Conservation (phyloP, 1,140 invertebrate genomes). For the Antheraea pernyi region DNA sequence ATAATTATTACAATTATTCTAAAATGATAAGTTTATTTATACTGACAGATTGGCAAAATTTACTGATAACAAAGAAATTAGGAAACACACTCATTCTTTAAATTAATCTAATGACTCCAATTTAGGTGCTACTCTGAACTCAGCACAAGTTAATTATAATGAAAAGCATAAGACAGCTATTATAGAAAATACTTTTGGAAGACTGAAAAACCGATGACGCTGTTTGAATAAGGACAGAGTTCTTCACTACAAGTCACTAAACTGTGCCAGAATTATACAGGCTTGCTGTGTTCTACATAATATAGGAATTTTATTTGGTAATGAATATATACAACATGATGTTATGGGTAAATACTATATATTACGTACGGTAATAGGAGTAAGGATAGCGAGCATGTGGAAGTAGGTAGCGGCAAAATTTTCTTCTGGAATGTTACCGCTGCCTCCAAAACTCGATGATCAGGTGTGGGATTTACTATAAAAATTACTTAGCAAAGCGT, state of each 20-base stretch:
- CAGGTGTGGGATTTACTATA: too few relatives aligned
- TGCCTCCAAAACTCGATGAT: too few relatives aligned
- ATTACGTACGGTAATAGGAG: too few relatives aligned
- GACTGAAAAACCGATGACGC: slow-evolving; percentile 47
- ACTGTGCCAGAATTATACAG: slow-evolving; percentile 13
- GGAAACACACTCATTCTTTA: too few relatives aligned
- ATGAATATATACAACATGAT: neutral
- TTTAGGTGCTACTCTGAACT: slow-evolving; percentile 22
- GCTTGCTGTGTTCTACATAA: slow-evolving; percentile 16
- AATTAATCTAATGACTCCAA: slow-evolving; percentile 44
- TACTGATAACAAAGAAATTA: too few relatives aligned
- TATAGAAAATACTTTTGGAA: slow-evolving; percentile 57
- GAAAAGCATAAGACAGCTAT: slow-evolving; percentile 28
- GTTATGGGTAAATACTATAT: neutral
- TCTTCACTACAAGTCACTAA: slow-evolving; percentile 25
- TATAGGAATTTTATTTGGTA: slow-evolving; percentile 7
- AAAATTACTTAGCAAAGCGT: too few relatives aligned
- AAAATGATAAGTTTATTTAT: too few relatives aligned
- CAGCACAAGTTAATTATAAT: slow-evolving; percentile 44
- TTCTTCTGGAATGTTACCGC: too few relatives aligned
- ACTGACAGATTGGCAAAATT: too few relatives aligned
- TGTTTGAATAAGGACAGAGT: slow-evolving; percentile 27
- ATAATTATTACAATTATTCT: too few relatives aligned
- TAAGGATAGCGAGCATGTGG: too few relatives aligned
- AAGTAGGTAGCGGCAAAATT: too few relatives aligned